A percentile compares a stretch with the other conserved stretches of the same genome.
phyloP scores from a whole-genome alignment of 2,888 invertebrate species.

The Caenorhabditis uteleia region DNA sequence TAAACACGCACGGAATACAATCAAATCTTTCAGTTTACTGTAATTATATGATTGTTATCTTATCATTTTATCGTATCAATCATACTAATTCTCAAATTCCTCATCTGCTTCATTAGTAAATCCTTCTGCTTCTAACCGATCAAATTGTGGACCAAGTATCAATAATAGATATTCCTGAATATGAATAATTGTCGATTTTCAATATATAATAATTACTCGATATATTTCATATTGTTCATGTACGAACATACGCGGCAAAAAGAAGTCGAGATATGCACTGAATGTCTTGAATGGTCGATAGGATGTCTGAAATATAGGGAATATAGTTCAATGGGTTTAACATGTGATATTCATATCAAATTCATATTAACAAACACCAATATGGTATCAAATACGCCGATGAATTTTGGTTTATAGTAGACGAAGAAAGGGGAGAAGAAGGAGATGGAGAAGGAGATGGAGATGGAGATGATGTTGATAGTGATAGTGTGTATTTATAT shows the following conservation, averaged over 20 bases:
- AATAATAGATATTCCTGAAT: slow-evolving; percentile 35
- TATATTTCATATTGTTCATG: slow-evolving; percentile 9
- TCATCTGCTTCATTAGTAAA: slow-evolving; percentile 10
- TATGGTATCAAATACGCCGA: slow-evolving; percentile 12
- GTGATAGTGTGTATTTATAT: slow-evolving; percentile 23
- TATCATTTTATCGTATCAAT: neutral
- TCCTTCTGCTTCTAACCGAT: slow-evolving; percentile 18
- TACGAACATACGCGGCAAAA: slow-evolving; percentile 23
- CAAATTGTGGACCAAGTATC: slow-evolving; percentile 23
- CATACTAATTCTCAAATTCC: slow-evolving; percentile 17
- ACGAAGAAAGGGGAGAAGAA: neutral
- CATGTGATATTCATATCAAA: too few relatives aligned
- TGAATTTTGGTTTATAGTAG: slow-evolving; percentile 14
- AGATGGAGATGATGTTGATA: slow-evolving; percentile 6
- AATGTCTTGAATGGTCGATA: slow-evolving; percentile 38
- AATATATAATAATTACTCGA: slow-evolving; percentile 4
- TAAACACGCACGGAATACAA: slow-evolving; percentile 26
- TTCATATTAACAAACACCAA: slow-evolving; percentile 4
- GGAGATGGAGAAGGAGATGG: slow-evolving; percentile 4
- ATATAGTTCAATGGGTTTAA: neutral
- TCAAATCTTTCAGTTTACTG: slow-evolving; percentile 18
- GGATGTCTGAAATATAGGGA: slow-evolving; percentile 33
- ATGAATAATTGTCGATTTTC: neutral
- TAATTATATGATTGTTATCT: slow-evolving; percentile 5
- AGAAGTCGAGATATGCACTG: slow-evolving; percentile 35